Conservation (phyloP, 2,888 invertebrate species). For the Hemicrepidius hirtus region DNA sequence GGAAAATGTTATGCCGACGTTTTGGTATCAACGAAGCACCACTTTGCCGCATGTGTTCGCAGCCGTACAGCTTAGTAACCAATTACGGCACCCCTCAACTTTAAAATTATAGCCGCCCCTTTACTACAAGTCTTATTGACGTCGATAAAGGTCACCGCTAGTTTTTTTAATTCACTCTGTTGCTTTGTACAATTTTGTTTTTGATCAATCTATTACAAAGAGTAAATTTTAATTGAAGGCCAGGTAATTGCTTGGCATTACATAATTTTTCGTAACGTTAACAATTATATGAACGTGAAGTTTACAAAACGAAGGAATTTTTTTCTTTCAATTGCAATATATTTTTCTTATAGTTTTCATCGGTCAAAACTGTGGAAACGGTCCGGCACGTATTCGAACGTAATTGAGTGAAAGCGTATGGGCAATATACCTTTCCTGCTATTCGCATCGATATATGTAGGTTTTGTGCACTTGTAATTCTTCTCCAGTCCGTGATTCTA, state of each 20-base stretch:
- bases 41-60: conserved; percentile 34
- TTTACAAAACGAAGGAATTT: neutral
- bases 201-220: neutral
- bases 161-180: neutral
- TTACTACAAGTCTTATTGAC: conserved; percentile 30
- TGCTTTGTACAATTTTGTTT: neutral
- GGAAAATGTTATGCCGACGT: conserved; percentile 23
- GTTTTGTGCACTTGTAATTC: conserved; percentile 18
- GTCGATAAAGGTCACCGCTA: conserved; percentile 18
- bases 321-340: neutral
- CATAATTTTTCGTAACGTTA: too few species aligned
- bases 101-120: conserved; percentile 35
- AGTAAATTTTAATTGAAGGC: too few species aligned
- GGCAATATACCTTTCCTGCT: conserved; percentile 8
- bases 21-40: conserved; percentile 26
- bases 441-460: conserved; percentile 10
- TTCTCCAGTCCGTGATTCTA: conserved; percentile 17
- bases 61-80: conserved; percentile 38
- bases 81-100: conserved; percentile 42
- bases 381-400: conserved; percentile 1
- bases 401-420: conserved; percentile 20
- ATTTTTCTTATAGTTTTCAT: conserved; percentile 1
- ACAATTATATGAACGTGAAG: too few species aligned
- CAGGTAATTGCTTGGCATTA: too few species aligned
- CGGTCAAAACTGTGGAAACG: neutral